phyloP scores from a whole-genome alignment of 2,113 vertebrate genomes.

The Eretmochelys imbricata region DNA sequence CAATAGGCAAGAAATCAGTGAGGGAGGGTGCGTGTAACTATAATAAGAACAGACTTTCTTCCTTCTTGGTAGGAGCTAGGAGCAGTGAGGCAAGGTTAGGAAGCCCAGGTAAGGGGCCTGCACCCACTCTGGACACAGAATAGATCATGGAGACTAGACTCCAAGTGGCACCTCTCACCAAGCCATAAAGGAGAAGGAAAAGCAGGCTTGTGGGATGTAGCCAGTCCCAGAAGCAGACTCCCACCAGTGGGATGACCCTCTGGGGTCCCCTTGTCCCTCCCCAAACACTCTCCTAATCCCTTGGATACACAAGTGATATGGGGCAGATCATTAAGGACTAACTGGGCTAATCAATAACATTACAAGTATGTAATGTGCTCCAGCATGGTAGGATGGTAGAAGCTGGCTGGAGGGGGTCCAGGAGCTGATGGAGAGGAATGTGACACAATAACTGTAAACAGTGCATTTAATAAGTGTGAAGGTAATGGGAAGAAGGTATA shows the following conservation, averaged over 20 bases:
- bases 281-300: accelerated
- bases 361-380: not conserved
- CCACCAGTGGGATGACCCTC: not conserved
- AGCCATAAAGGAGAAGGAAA: not conserved
- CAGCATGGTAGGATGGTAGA: not conserved
- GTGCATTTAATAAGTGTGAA: not conserved
- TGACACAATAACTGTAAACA: not conserved
- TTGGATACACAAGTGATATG: not conserved
- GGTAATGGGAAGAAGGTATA: not conserved
- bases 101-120: not conserved
- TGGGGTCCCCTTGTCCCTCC: not conserved
- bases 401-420: not conserved
- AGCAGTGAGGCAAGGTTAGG: not conserved
- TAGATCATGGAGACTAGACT: not conserved
- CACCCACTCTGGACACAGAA: not conserved
- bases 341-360: not conserved
- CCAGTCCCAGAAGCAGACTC: not conserved
- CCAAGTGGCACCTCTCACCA: not conserved
- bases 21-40: not conserved
- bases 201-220: not conserved
- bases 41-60: not conserved
- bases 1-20: not conserved
- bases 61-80: not conserved
- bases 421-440: too few species aligned
- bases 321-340: not conserved